Conservation (phyloP, 1,140 invertebrate genomes). For the Idris sp. region DNA sequence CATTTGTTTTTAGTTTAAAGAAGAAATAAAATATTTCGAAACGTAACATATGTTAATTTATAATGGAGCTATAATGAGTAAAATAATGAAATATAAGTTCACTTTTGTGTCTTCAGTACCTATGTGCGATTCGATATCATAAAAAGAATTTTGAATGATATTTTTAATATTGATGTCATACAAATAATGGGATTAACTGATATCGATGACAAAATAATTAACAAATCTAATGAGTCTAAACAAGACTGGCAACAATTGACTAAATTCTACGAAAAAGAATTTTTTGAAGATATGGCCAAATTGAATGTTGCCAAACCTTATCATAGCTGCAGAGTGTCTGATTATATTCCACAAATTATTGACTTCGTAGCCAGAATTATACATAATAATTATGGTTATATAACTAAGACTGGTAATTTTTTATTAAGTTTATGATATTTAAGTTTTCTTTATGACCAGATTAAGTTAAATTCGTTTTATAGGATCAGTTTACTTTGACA, state of each 20-base stretch:
- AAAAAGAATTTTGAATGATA: conserved; percentile 86
- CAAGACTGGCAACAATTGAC: conserved; percentile 81
- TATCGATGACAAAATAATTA: conserved; percentile 97
- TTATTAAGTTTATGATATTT: too few relatives aligned
- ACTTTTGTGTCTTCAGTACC: conserved; percentile 79
- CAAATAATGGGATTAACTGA: conserved; percentile 95
- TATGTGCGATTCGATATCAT: conserved; percentile 93
- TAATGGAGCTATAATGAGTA: too few relatives aligned
- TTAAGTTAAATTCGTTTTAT: conserved; percentile 4
- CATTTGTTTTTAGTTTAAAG: too few relatives aligned
- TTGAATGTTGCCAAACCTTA: conserved; percentile 86
- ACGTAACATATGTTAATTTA: too few relatives aligned
- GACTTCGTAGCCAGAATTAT: conserved; percentile 86
- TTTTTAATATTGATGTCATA: conserved; percentile 88
- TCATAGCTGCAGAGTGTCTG: conserved; percentile 86
- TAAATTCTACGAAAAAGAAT: conserved; percentile 88
- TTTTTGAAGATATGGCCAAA: conserved; percentile 86
- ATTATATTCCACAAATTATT: conserved; percentile 88
- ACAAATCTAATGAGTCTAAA: conserved; percentile 80
- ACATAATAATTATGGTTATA: conserved; percentile 83
- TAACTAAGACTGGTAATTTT: conserved; percentile 80
- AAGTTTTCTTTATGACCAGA: too few relatives aligned
- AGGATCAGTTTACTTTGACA: conserved; percentile 92
- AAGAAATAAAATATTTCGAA: too few relatives aligned
- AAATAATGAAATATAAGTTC: too few relatives aligned